phyloP scores from a whole-genome alignment of 2,797 vertebrate species.

The Lacerta agilis region DNA sequence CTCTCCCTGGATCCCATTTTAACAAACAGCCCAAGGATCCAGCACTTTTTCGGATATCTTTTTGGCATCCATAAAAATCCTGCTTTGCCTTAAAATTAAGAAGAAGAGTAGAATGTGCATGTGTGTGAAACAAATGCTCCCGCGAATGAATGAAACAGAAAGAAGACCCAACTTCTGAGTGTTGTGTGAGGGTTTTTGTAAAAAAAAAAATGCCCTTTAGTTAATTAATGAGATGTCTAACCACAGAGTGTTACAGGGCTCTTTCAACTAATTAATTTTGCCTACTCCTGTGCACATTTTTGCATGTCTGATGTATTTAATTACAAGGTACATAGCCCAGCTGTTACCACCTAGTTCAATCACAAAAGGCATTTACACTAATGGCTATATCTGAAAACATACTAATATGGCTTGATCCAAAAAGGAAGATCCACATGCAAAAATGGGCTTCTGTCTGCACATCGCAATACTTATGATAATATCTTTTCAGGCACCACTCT shows the following conservation, averaged over 20 bases:
- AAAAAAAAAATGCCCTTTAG: not conserved
- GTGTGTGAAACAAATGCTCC: not conserved
- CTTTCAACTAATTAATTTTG: constrained; percentile 23
- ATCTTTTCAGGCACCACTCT: not conserved
- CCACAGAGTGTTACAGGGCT: not conserved
- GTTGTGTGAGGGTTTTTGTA: not conserved
- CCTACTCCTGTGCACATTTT: constrained; percentile 3
- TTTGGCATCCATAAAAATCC: not conserved
- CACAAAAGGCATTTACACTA: constrained; percentile 5
- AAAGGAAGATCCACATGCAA: not conserved
- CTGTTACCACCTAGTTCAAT: not conserved
- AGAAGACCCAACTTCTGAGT: not conserved
- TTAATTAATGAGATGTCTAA: constrained; percentile 41
- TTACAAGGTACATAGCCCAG: constrained; percentile 12
- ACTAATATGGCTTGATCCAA: not conserved
- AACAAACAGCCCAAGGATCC: not conserved
- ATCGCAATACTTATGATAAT: not conserved
- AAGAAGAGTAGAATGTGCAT: not conserved
- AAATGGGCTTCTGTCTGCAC: not conserved
- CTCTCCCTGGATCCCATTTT: not conserved
- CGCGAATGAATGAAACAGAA: not conserved
- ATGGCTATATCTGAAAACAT: not conserved
- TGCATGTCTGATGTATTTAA: constrained; percentile 8
- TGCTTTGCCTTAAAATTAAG: not conserved
- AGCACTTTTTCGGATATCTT: not conserved